phyloP scores from a whole-genome alignment of 2,888 invertebrate genomes.

The Orthonevra nobilis region DNA sequence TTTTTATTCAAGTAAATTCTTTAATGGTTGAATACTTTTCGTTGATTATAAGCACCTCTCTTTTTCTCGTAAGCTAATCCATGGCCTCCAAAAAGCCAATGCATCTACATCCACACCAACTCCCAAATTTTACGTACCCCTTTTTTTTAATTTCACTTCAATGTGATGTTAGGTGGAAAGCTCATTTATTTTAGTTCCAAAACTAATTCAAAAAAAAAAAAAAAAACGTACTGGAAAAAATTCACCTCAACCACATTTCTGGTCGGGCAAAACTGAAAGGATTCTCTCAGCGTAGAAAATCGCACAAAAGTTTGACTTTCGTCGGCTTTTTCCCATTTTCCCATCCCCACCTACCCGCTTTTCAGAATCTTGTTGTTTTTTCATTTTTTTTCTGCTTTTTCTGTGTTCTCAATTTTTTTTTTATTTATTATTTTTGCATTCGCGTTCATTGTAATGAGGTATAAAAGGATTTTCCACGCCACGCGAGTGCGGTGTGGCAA shows the following conservation, averaged over 20 bases:
- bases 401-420: conserved; percentile 33
- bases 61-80: not conserved
- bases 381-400: conserved; percentile 26
- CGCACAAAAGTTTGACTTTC: conserved; percentile 70
- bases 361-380: conserved; percentile 29
- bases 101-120: not conserved
- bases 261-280: conserved; percentile 68
- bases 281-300: conserved; percentile 68
- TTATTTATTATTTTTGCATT: conserved; percentile 62
- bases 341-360: conserved; percentile 33
- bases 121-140: not conserved
- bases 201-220: conserved; percentile 42
- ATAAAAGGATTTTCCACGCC: conserved; percentile 70
- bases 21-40: too few relatives aligned
- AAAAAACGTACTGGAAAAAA: conserved; percentile 11
- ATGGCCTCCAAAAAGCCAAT: not conserved
- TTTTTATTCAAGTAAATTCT: too few relatives aligned
- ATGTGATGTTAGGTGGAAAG: conserved; percentile 70
- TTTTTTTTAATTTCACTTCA: conserved; percentile 59
- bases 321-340: conserved; percentile 61
- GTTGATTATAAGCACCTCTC: too few relatives aligned
- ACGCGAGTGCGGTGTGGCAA: conserved; percentile 67
- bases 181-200: conserved; percentile 70
- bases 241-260: conserved; percentile 65
- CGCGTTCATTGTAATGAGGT: conserved; percentile 70